Evolutionary conservation across 2,888 invertebrate species (phyloP).

Genomic region (Caenorhabditis zanzibari): DNA sequence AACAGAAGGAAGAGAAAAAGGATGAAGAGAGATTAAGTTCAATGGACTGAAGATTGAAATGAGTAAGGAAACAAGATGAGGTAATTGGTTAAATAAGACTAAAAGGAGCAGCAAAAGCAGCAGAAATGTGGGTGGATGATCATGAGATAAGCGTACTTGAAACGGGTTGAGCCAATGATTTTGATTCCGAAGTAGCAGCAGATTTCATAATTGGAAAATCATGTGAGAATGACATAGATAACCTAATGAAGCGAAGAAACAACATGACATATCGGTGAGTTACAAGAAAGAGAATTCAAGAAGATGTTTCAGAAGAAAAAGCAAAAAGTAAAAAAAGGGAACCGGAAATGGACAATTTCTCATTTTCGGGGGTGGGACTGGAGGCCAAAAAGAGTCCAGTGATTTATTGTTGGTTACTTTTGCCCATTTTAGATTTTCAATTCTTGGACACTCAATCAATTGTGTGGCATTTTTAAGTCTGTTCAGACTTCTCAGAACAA

Average conservation of each 20-base stretch:
- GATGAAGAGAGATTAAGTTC: slow-evolving; percentile 8
- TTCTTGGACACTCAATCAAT: slow-evolving; percentile 8
- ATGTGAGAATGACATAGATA: slow-evolving; percentile 46
- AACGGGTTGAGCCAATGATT: slow-evolving; percentile 16
- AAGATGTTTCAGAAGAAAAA: slow-evolving; percentile 17
- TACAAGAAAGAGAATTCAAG: slow-evolving; percentile 6
- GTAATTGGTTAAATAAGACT: slow-evolving; percentile 57
- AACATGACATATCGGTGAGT: slow-evolving; percentile 14
- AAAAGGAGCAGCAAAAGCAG: neutral
- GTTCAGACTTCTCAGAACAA: neutral
- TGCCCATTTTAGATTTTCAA: neutral
- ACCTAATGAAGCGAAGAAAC: slow-evolving; percentile 42
- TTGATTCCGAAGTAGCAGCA: neutral
- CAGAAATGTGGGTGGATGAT: slow-evolving; percentile 38
- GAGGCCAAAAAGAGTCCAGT: slow-evolving; percentile 11
- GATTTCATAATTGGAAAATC: slow-evolving; percentile 17
- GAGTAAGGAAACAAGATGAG: slow-evolving; percentile 13
- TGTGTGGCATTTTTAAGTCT: slow-evolving; percentile 1
- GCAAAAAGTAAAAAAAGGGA: neutral
- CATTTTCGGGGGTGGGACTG: slow-evolving; percentile 31
- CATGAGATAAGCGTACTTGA: slow-evolving; percentile 22
- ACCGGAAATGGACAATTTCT: slow-evolving; percentile 52
- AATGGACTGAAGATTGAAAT: slow-evolving; percentile 27
- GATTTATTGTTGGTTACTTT: slow-evolving; percentile 23
- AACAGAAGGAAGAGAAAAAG: neutral